phyloP scores from a whole-genome alignment of 2,888 invertebrate genomes.

The Calliphora vomitoria region DNA sequence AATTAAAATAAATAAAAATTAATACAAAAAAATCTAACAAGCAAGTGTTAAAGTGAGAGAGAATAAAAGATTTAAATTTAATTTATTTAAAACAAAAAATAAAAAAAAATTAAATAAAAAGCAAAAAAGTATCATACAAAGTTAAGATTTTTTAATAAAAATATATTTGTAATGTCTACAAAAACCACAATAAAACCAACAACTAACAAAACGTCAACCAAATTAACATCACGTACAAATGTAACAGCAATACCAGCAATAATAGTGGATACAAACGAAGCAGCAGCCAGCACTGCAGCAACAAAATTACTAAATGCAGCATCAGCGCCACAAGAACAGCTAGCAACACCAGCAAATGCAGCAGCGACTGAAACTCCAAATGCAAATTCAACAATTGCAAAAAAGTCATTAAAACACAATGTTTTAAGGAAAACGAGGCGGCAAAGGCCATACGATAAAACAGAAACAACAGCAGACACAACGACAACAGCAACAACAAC shows the following conservation, averaged over 20 bases:
- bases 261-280: conserved; percentile 42
- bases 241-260: conserved; percentile 64
- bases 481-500: conserved; percentile 26
- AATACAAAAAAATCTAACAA: conserved; percentile 1
- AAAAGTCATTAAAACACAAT: conserved; percentile 64
- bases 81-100: conserved; percentile 33
- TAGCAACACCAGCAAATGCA: conserved; percentile 47
- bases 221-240: conserved; percentile 62
- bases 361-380: conserved; percentile 56
- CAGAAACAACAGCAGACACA: conserved; percentile 26
- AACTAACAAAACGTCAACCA: conserved; percentile 65
- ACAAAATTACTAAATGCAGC: conserved; percentile 16
- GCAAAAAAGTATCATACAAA: conserved; percentile 44
- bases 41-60: conserved; percentile 22
- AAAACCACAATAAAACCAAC: conserved; percentile 63
- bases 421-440: conserved; percentile 67
- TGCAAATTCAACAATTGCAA: conserved; percentile 62
- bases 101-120: background rate
- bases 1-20: conserved; percentile 32
- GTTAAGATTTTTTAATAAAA: conserved; percentile 45
- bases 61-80: conserved; percentile 21
- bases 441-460: conserved; percentile 57
- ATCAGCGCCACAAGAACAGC: background rate
- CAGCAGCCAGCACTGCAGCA: conserved; percentile 50
- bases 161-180: conserved; percentile 75